Conservation (phyloP, 1,140 invertebrate genomes). For the Hyphantria cunea region DNA sequence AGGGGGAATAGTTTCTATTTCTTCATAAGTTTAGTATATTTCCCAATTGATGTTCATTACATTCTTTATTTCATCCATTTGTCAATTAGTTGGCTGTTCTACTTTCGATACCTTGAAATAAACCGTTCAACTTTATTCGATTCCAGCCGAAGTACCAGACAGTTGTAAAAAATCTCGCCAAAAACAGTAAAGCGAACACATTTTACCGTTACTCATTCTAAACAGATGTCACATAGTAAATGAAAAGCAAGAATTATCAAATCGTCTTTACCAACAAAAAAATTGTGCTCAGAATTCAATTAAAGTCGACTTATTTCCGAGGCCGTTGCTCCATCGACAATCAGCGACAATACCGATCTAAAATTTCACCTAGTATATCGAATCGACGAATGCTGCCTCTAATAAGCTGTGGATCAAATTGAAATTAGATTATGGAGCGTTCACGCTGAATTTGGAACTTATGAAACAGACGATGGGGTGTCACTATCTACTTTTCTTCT, state of each 20-base stretch:
- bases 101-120: constrained; percentile 31
- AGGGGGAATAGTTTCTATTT: no score
- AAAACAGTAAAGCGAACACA: constrained; percentile 37
- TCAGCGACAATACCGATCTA: constrained; percentile 61
- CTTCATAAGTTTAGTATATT: no score
- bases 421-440: constrained; percentile 75
- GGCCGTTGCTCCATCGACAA: constrained; percentile 55
- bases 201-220: constrained; percentile 45
- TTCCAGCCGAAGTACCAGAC: constrained; percentile 19
- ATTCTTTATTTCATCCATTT: constrained; percentile 2
- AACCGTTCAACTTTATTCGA: constrained; percentile 29
- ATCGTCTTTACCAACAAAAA: constrained; percentile 40
- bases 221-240: constrained; percentile 37
- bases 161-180: constrained; percentile 27
- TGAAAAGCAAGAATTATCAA: constrained; percentile 37
- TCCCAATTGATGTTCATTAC: not conserved
- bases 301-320: constrained; percentile 63
- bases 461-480: constrained; percentile 78
- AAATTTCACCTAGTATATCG: constrained; percentile 60
- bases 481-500: constrained; percentile 54
- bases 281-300: constrained; percentile 63
- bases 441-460: constrained; percentile 70
- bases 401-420: constrained; percentile 67
- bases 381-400: constrained; percentile 56
- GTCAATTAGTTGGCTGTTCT: constrained; percentile 9